Evolutionary conservation across 1,140 invertebrate species (phyloP), one percentile per base, ranked within the genome.

Genomic region (Bombyx mandarina): DNA sequence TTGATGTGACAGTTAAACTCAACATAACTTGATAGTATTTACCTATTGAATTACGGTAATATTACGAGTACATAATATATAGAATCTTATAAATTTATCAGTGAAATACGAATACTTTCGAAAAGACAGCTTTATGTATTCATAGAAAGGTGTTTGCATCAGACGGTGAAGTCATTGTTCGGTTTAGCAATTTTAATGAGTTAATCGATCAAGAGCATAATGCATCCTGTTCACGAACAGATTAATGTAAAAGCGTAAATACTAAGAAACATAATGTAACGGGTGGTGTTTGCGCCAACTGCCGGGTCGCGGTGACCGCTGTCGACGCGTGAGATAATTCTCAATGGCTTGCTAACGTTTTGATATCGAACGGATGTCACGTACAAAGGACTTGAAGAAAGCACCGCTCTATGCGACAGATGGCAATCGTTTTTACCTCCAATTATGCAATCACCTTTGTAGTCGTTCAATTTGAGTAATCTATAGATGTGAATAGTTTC

Each of bases 301-400:
- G 43, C 43, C 56, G 51, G 52, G 56, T 61, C 62, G 58, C 43
- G 48, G 43, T 57, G 67, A 65, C 67, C 66, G 55, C 53, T 60
- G 59, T 61, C 62, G 57, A 68, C 61, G 75, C 80, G 80, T 81
- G 78, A 77, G 63, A 73, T 67, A 70, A 79, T 81, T 78, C 75
- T 77, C 66, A 81, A 75, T 70, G 57, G 64, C 67, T 70, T 62
- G 62, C 2, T 68, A 64, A 67, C 60, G 67, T 67, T 64, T 67
- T 62, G 58, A 66, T 73, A 61, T 65, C 61, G 59, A 61, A 65
- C 66, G 68, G 69, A 76, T 65, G 69, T 81, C 78, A 81, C 77
- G 80, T 83, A 61, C 64, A 52, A 58, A 68, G 54, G 63, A 62
- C 65, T 76, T 74, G 26, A 65, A 63, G 67, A 74, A 72, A 71